Evolutionary conservation across 2,888 invertebrate species (phyloP).

Genomic region (Synanthedon formicaeformis): DNA sequence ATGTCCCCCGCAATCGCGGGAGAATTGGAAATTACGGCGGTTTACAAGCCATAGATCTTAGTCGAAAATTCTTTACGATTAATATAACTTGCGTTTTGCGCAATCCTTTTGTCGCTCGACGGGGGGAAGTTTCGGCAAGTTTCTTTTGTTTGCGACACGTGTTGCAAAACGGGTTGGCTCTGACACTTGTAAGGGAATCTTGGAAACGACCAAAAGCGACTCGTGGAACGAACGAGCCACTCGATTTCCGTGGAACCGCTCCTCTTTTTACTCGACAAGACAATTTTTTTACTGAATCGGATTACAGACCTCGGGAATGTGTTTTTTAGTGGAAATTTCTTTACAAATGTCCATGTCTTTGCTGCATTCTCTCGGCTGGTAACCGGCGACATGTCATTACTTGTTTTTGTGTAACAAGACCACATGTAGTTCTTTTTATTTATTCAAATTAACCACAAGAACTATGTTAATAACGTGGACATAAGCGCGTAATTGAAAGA

Average conservation of each 20-base stretch:
- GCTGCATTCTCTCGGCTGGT: neutral
- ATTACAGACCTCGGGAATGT: neutral
- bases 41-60: conserved; percentile 66
- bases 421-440: no score
- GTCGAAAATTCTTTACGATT: conserved; percentile 67
- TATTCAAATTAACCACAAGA: no score
- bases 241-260: conserved; percentile 41
- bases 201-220: conserved; percentile 25
- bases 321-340: neutral
- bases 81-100: conserved; percentile 52
- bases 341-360: neutral
- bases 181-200: conserved; percentile 57
- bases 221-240: conserved; percentile 29
- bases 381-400: neutral
- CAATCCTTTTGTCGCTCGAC: conserved; percentile 62
- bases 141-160: conserved; percentile 68
- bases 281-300: conserved; percentile 4
- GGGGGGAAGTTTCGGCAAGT: conserved; percentile 42
- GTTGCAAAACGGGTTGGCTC: conserved; percentile 64
- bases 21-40: conserved; percentile 62
- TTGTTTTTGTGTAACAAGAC: neutral
- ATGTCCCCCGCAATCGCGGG: conserved; percentile 65
- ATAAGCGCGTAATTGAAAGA: no score
- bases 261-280: conserved; percentile 13
- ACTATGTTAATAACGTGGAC: no score